These are phyloP conservation scores for Taurulus bubalis DNA, from an alignment of 2,113 vertebrate species.

Conservation along the genomic window DNA sequence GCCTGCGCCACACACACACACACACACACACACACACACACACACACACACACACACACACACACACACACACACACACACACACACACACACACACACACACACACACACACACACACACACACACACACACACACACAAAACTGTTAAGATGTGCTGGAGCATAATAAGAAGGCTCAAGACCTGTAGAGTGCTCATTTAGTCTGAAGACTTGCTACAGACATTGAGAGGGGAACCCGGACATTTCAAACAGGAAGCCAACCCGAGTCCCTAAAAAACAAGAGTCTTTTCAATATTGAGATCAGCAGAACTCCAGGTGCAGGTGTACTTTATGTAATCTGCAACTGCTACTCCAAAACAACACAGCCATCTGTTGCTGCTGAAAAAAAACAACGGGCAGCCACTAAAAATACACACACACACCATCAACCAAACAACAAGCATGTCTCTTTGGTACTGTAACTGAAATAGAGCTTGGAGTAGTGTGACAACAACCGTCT, in stretches of 20 bases:
- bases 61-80: not conserved
- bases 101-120: conserved; percentile 23
- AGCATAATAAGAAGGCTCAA: conserved; percentile 23
- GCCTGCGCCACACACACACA: not conserved
- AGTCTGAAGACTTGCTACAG: not conserved
- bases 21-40: conserved; percentile 31
- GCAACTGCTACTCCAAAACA: conserved; percentile 43
- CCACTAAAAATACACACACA: conserved; percentile 67
- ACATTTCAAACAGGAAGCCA: conserved; percentile 5
- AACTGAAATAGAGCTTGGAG: conserved; percentile 38
- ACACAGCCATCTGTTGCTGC: conserved; percentile 74
- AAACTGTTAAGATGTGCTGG: conserved; percentile 38
- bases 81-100: conserved; percentile 21
- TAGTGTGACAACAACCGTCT: not conserved
- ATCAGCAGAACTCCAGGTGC: conserved; percentile 61
- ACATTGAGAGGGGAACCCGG: not conserved
- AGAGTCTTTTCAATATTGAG: not conserved
- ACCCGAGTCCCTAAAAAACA: conserved; percentile 22
- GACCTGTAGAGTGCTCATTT: conserved; percentile 31
- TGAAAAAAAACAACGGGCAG: conserved; percentile 49
- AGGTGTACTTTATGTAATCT: conserved; percentile 73
- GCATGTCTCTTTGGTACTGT: conserved; percentile 25
- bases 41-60: not conserved
- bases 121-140: not conserved
- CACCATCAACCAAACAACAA: conserved; percentile 47